Conservation (phyloP, 2,888 invertebrate species). For the Baronia brevicornis region DNA sequence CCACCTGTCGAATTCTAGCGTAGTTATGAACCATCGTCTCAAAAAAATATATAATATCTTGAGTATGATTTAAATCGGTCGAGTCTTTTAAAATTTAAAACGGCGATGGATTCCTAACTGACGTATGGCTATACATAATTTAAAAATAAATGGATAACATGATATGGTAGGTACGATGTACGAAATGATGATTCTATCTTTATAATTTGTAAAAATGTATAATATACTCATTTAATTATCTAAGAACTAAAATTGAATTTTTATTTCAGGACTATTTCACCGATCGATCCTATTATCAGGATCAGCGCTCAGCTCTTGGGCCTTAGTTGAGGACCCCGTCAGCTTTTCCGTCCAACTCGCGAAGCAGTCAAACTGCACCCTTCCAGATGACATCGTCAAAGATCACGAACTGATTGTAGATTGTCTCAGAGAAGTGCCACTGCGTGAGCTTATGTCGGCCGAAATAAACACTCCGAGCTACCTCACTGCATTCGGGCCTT, state of each 20-base stretch:
- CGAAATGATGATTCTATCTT: too few relatives aligned
- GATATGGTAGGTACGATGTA: too few relatives aligned
- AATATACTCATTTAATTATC: neutral
- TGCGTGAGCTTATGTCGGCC: conserved; percentile 84
- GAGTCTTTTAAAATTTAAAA: too few relatives aligned
- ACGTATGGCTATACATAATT: too few relatives aligned
- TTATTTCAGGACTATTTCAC: conserved; percentile 86
- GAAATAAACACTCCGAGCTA: conserved; percentile 88
- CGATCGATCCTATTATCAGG: conserved; percentile 91
- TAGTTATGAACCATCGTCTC: too few relatives aligned
- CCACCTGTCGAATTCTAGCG: too few relatives aligned
- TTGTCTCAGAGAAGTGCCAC: conserved; percentile 84
- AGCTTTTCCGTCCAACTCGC: conserved; percentile 89
- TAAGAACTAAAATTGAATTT: conserved; percentile 10
- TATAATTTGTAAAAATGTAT: neutral
- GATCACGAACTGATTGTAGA: conserved; percentile 91
- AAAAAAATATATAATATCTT: too few relatives aligned
- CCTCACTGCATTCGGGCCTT: conserved; percentile 92
- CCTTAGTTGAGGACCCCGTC: conserved; percentile 90
- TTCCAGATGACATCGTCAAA: conserved; percentile 87
- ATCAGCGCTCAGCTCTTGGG: conserved; percentile 92
- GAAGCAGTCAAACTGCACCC: conserved; percentile 86
- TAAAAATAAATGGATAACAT: too few relatives aligned
- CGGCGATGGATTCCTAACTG: too few relatives aligned
- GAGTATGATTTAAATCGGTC: too few relatives aligned